Evolutionary conservation across 2,797 vertebrate species (phyloP).

Genomic region (Rhinogobio ventralis): DNA sequence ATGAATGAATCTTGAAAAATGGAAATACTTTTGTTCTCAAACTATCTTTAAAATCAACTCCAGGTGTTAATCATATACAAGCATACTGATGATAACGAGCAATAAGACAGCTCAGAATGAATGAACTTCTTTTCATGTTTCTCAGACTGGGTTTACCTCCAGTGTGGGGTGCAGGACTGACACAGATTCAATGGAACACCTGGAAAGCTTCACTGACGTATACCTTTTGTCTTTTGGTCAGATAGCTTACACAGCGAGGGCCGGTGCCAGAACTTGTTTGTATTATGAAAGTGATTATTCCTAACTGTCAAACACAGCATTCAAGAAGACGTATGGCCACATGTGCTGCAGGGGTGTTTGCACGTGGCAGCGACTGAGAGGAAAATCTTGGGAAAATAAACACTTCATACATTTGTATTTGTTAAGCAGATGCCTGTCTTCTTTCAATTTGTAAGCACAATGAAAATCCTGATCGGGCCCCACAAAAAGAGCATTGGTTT

Average conservation of each 20-base stretch:
- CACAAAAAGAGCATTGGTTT: constrained; percentile 34
- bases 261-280: constrained; percentile 62
- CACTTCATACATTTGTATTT: constrained; percentile 62
- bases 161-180: constrained; percentile 30
- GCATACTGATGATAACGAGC: background rate
- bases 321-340: constrained; percentile 59
- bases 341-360: constrained; percentile 54
- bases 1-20: background rate
- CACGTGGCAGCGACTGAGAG: constrained; percentile 52
- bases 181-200: constrained; percentile 53
- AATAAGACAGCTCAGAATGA: constrained; percentile 7
- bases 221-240: constrained; percentile 60
- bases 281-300: constrained; percentile 73
- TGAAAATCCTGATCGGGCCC: constrained; percentile 25
- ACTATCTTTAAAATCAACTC: constrained; percentile 10
- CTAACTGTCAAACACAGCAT: constrained; percentile 74
- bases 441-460: constrained; percentile 58
- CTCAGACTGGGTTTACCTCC: constrained; percentile 9
- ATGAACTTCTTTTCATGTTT: constrained; percentile 22
- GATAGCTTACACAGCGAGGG: constrained; percentile 54
- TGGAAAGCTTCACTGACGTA: constrained; percentile 55
- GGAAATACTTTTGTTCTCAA: background rate
- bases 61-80: constrained; percentile 32
- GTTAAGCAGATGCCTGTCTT: constrained; percentile 62
- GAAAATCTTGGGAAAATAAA: constrained; percentile 64